Evolutionary conservation across 2,797 vertebrate genomes (phyloP).

Genomic region (Myripristis murdjan): DNA sequence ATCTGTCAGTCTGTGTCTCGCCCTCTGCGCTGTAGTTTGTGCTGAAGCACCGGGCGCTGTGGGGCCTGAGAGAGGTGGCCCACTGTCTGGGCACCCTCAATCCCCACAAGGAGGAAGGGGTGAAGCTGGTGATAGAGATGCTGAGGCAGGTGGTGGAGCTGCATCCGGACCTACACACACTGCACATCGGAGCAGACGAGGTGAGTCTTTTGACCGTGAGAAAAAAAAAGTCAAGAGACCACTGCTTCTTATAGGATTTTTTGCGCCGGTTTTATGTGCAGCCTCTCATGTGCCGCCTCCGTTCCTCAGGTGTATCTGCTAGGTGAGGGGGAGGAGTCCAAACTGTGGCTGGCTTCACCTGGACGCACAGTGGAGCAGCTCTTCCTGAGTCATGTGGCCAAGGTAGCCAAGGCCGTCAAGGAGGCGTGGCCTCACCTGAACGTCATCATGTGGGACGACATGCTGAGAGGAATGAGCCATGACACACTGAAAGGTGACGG

Average conservation of each 20-base stretch:
- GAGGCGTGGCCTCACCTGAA: conserved; percentile 83
- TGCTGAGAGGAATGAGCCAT: conserved; percentile 91
- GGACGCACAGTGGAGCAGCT: conserved; percentile 86
- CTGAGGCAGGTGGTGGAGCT: conserved; percentile 91
- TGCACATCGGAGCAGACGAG: conserved; percentile 89
- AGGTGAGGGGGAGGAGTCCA: conserved; percentile 92
- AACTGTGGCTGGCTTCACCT: conserved; percentile 85
- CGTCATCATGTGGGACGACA: conserved; percentile 96
- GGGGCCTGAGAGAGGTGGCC: conserved; percentile 89
- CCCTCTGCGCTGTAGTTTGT: conserved; percentile 87
- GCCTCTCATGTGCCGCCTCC: not conserved
- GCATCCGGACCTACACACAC: conserved; percentile 83
- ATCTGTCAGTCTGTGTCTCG: not conserved
- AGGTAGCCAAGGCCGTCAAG: conserved; percentile 85
- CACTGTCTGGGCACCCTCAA: conserved; percentile 92
- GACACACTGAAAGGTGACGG: conserved; percentile 89
- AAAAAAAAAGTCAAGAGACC: not conserved
- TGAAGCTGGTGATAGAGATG: conserved; percentile 89
- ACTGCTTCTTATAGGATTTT: not conserved
- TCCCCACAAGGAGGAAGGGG: conserved; percentile 88
- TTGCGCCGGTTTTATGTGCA: not conserved
- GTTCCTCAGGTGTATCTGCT: conserved; percentile 92
- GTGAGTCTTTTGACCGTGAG: conserved; percentile 46
- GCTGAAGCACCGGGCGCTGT: conserved; percentile 90
- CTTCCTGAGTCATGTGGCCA: conserved; percentile 91